Conservation (phyloP, 1,140 invertebrate genomes). For the Araneus ventricosus region DNA sequence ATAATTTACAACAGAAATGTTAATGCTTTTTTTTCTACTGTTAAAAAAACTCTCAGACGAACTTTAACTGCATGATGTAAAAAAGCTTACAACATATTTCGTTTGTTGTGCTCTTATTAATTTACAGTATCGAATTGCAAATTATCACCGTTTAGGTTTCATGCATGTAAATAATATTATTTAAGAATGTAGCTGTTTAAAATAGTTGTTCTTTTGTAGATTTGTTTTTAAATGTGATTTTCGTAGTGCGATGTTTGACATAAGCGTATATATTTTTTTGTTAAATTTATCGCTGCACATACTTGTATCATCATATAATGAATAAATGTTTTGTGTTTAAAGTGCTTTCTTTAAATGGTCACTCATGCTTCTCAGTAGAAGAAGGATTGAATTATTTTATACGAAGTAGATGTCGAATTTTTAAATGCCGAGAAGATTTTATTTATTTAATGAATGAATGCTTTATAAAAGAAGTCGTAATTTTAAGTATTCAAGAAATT, state of each 20-base stretch:
- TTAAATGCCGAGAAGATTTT: too few relatives aligned
- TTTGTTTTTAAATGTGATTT: background rate
- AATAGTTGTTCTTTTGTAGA: slow-evolving; percentile 38
- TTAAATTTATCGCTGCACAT: slow-evolving; percentile 39
- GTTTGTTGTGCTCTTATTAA: background rate
- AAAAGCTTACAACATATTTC: background rate
- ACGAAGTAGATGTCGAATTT: too few relatives aligned
- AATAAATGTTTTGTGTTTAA: slow-evolving; percentile 57
- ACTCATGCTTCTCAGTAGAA: too few relatives aligned
- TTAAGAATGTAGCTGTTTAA: background rate
- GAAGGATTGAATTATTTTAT: too few relatives aligned
- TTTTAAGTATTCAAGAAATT: too few relatives aligned
- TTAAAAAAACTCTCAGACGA: background rate
- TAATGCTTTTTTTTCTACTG: background rate
- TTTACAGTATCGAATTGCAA: background rate
- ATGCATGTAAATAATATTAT: slow-evolving; percentile 10
- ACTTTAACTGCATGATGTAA: background rate
- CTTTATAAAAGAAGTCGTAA: too few relatives aligned
- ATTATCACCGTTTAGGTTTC: background rate
- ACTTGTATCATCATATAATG: slow-evolving; percentile 40
- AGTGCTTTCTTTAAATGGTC: too few relatives aligned
- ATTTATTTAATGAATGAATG: too few relatives aligned
- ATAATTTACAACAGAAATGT: background rate
- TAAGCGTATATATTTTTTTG: slow-evolving; percentile 42
- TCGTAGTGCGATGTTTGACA: slow-evolving; percentile 31